A percentile compares a stretch with the other conserved stretches of the same genome.
phyloP scores from a whole-genome alignment of 2,888 invertebrate species.

The Eilema depressum region DNA sequence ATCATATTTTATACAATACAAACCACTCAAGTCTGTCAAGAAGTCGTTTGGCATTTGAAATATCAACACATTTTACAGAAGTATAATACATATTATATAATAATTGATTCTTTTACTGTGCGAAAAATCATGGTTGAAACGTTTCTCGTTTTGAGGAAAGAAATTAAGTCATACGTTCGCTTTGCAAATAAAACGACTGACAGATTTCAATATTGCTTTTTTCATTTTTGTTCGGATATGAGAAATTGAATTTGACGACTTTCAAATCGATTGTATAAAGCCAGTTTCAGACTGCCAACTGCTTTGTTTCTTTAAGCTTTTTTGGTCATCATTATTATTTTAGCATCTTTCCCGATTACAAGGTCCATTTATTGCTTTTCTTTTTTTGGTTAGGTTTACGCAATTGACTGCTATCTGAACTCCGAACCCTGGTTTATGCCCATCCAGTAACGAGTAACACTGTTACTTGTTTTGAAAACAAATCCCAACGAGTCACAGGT shows the following conservation, averaged over 20 bases:
- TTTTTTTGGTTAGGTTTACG: neutral
- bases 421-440: too few species aligned
- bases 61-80: neutral
- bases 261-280: conserved; percentile 1
- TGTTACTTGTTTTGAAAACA: too few species aligned
- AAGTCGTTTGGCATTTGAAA: neutral
- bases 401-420: too few species aligned
- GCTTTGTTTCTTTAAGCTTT: neutral
- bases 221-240: neutral
- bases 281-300: neutral
- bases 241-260: conserved; percentile 6
- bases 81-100: neutral
- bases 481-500: too few species aligned
- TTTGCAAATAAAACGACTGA: conserved; percentile 4
- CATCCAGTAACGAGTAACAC: too few species aligned
- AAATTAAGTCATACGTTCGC: neutral
- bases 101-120: neutral
- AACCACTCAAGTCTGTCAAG: neutral
- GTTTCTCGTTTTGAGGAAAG: neutral
- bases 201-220: conserved; percentile 7
- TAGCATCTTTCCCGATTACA: neutral
- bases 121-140: neutral
- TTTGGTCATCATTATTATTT: neutral
- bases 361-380: neutral
- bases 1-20: neutral